phyloP scores from a whole-genome alignment of 2,888 invertebrate genomes.

The Carcina quercana region DNA sequence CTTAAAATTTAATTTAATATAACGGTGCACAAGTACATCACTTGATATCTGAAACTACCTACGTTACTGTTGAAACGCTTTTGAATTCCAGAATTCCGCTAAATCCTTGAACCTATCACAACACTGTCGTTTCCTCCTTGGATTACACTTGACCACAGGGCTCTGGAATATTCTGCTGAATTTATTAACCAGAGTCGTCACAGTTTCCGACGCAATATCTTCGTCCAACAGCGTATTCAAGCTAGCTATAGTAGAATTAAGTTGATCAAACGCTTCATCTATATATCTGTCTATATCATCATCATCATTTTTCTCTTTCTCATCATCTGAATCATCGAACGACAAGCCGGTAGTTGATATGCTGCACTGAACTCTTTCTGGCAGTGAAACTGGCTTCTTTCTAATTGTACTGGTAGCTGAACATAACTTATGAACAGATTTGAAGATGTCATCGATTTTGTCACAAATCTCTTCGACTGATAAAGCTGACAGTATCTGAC shows the following conservation, averaged over 20 bases:
- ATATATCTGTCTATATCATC: slow-evolving; percentile 50
- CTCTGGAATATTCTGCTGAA: slow-evolving; percentile 45
- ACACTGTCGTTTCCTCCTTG: slow-evolving; percentile 40
- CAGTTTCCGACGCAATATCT: slow-evolving; percentile 36
- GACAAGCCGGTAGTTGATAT: slow-evolving; percentile 46
- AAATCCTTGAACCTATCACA: slow-evolving; percentile 50
- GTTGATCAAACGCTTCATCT: slow-evolving; percentile 52
- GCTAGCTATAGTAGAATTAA: slow-evolving; percentile 36
- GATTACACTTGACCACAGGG: slow-evolving; percentile 35
- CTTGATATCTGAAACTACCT: slow-evolving; percentile 5
- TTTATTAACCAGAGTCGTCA: slow-evolving; percentile 52
- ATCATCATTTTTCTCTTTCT: slow-evolving; percentile 27
- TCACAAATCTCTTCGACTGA: slow-evolving; percentile 57
- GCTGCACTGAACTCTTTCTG: slow-evolving; percentile 50
- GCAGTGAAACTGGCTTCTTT: slow-evolving; percentile 26
- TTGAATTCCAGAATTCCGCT: slow-evolving; percentile 52
- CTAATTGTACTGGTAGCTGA: slow-evolving; percentile 41
- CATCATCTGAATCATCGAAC: slow-evolving; percentile 46
- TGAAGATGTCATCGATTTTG: slow-evolving; percentile 55
- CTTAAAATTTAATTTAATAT: neutral
- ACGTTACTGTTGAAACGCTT: slow-evolving; percentile 17
- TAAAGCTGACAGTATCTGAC: slow-evolving; percentile 47
- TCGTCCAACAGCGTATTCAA: slow-evolving; percentile 26
- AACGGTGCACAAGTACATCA: slow-evolving; percentile 9
- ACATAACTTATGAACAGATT: slow-evolving; percentile 52